phyloP scores from a whole-genome alignment of 35 echinoderm and acorn worm species.

The Ophioderma brevispina region DNA sequence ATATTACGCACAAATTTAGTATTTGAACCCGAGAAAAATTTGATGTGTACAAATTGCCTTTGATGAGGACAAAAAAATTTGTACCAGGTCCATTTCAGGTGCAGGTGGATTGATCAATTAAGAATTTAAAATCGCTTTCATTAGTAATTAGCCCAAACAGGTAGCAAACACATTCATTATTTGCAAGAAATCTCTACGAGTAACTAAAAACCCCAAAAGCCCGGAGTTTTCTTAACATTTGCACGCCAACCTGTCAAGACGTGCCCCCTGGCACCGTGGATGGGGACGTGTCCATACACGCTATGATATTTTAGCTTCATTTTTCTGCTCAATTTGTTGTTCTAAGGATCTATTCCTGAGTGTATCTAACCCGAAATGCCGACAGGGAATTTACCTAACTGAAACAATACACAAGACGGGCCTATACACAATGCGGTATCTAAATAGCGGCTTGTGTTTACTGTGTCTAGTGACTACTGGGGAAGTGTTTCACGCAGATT shows the following conservation, averaged over 20 bases:
- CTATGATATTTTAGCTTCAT: constrained; percentile 14
- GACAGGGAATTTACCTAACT: not conserved
- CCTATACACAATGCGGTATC: constrained; percentile 3
- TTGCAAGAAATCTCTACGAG: not conserved
- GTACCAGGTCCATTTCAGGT: not conserved
- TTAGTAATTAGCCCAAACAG: constrained; percentile 5
- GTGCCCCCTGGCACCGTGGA: constrained; percentile 6
- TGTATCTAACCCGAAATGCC: constrained; percentile 12
- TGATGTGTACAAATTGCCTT: too few species aligned
- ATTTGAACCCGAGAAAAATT: too few species aligned
- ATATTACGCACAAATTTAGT: too few species aligned
- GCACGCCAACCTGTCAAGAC: constrained; percentile 11
- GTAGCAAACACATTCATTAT: not conserved
- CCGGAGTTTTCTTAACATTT: not conserved
- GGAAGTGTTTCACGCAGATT: not conserved
- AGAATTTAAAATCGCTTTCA: not conserved
- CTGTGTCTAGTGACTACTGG: not conserved
- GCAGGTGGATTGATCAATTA: not conserved
- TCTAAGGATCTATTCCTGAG: constrained; percentile 13
- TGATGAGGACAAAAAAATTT: too few species aligned
- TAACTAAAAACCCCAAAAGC: not conserved
- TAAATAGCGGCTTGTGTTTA: constrained; percentile 1
- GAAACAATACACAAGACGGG: constrained; percentile 7
- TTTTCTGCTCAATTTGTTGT: constrained; percentile 14
- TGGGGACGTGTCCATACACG: constrained; percentile 11